A percentile compares a stretch with the other conserved stretches of the same genome.
These are phyloP conservation scores for Lagopus leucura DNA, from an alignment of 2,113 vertebrate genomes.

Conservation along the genomic window DNA sequence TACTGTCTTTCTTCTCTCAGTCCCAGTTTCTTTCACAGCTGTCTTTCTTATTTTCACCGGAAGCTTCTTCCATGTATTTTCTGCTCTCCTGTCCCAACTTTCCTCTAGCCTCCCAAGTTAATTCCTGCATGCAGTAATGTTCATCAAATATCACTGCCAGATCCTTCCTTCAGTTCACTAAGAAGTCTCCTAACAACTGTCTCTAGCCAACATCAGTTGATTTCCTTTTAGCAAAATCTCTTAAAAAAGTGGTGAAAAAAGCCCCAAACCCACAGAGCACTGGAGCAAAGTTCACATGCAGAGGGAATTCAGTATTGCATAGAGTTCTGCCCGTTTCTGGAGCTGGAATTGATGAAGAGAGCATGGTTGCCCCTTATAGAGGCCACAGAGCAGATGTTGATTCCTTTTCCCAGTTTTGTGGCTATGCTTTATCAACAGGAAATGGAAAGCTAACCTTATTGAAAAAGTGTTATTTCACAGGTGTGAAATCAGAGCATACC, in stretches of 20 bases:
- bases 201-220: background rate
- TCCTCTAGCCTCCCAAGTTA: background rate
- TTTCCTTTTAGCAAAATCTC: background rate
- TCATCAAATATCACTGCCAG: background rate
- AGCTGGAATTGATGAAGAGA: background rate
- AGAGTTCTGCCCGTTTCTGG: background rate
- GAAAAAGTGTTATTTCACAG: background rate
- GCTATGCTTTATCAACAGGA: background rate
- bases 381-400: background rate
- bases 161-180: background rate
- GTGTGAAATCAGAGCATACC: background rate
- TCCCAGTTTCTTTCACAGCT: background rate
- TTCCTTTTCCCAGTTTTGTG: background rate
- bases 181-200: background rate
- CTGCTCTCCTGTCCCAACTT: background rate
- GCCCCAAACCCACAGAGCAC: background rate
- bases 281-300: background rate
- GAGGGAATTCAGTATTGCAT: background rate
- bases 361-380: background rate
- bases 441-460: background rate
- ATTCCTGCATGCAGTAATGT: background rate
- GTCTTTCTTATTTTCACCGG: background rate
- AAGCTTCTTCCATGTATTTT: background rate
- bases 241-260: background rate
- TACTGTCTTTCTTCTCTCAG: background rate